Percentiles rank a stretch among this genome's conserved stretches.
phyloP scores from a whole-genome alignment of 2,888 invertebrate genomes.

The Drosophila mettleri region DNA sequence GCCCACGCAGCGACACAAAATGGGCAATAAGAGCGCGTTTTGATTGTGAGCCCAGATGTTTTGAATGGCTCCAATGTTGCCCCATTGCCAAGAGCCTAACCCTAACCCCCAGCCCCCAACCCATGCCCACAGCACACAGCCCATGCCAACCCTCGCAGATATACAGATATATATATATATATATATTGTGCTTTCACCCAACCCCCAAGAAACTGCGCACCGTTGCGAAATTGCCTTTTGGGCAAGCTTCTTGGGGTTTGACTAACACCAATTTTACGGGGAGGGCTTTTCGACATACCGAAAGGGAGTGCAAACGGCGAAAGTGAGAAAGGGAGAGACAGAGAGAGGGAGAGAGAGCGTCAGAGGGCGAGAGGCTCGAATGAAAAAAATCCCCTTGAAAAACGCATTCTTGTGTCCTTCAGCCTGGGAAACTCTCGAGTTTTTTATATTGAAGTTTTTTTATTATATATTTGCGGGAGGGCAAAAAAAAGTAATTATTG shows the following conservation, averaged over 20 bases:
- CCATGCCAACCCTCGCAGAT: not conserved
- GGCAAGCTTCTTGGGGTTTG: slow-evolving; percentile 20
- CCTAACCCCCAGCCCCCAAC: slow-evolving; percentile 41
- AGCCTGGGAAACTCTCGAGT: not conserved
- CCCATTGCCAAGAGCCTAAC: slow-evolving; percentile 49
- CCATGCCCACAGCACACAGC: not conserved
- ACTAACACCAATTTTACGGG: slow-evolving; percentile 10
- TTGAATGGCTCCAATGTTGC: slow-evolving; percentile 57
- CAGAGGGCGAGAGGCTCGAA: slow-evolving; percentile 16
- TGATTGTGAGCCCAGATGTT: slow-evolving; percentile 70
- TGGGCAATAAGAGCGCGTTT: slow-evolving; percentile 70
- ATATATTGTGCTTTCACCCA: slow-evolving; percentile 1
- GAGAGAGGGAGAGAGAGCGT: not conserved
- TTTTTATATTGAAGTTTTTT: slow-evolving; percentile 5
- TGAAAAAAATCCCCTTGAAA: slow-evolving; percentile 4
- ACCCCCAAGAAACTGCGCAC: slow-evolving; percentile 43
- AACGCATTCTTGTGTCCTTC: slow-evolving; percentile 2
- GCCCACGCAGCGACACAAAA: slow-evolving; percentile 63
- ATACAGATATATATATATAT: not conserved
- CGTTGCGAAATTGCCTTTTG: slow-evolving; percentile 66
- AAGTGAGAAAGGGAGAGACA: not conserved
- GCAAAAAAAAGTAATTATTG: not conserved
- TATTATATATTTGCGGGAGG: not conserved
- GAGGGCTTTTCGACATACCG: not conserved
- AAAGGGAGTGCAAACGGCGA: not conserved